Evolutionary conservation across 2,888 invertebrate genomes (phyloP), one percentile per base, ranked within the genome.

Genomic region (Notocelia uddmanniana): DNA sequence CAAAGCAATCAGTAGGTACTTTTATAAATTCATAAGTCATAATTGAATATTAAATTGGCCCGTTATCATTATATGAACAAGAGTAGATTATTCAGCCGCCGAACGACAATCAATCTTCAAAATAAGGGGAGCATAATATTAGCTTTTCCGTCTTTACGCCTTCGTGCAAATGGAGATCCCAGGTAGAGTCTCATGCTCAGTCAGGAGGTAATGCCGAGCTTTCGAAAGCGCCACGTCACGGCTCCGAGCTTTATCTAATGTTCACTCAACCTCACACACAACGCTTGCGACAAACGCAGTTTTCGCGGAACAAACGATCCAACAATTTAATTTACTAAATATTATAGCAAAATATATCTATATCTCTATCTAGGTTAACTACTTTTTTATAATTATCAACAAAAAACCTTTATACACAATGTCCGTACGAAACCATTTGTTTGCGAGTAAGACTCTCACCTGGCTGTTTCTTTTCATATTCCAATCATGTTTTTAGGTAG

Each of bases 131-230:
- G 66, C 66, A 67, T 66, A 70, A 66, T 70, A 67, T 71, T 66
- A 71, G 67, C 58, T 71, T 71, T 71, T 31, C 72, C 72, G 55
- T 62, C 60, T 50, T 66, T 55, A 57, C 55, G 55, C 67, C 62
- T 41, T 34, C 67, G 54, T 58, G 60, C 60, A 72, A 72, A 72
- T 68, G 67, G 67, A 68, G 72, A 68, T 72, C 67, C 55, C 72
- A 62, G 67, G 67, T 68, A 72, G 50, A 68, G 48, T 72, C 72
- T 26, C 50, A 64, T 72, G 72, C 72, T 72, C 62, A 68, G 67
- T 68, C 67, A 72, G 69, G 57, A 64, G 71, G 55, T 72, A 68
- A 72, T 55, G 67, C 55, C 55, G 52, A 71, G 70, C 52, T 67
- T 71, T 59, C 45, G 48, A 67, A 67, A 71, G 66, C 54, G 66